Base-by-base conservation (phyloP, 2,797 vertebrate species). In the Notolabrus celidotus region DNA sequence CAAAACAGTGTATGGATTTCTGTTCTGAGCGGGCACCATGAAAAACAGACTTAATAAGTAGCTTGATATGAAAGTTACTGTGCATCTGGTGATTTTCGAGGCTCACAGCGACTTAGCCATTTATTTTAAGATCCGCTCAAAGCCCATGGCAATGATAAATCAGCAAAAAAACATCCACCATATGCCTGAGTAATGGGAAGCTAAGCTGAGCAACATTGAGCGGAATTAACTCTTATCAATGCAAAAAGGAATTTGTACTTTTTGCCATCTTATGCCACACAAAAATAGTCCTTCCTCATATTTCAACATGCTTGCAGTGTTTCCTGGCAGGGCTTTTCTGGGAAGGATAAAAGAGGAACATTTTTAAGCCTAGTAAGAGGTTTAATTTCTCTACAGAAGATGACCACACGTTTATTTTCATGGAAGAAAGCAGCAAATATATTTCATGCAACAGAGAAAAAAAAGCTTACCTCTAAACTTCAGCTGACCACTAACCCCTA, bases 51-150 rank as follows among this genome's bases (percentile, higher is more conserved):
- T 80, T 82, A 81, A 82, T 78, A 75, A 88, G 77, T 64, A 77
- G 85, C 76, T 86, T 78, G 77, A 79, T 71, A 29, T 73, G 62
- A 82, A 87, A 77, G 75, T 87, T 74, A 77, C 68, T 74, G 80
- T 82, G 70, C 79, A 86, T 74, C 73, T 82, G 88, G 39, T 79
- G 77, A 71, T 74, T 82, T 80, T 71, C 46, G 16, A 23, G 70
- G 60, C 80, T 83, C 57, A 29, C 62, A n/a, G 46, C 34, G 1
- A 75, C 84, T 87, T 63, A 59, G 56, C 52, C 58, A 56, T 85
- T 88, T 88, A 83, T 88, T 88, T 88, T 76, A 80, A 78, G 74
- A 87, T 62, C 68, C 0, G 3, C 50, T 71, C 60, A 80, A 77
- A 85, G 68, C 80, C 64, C 11, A 64, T 58, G 80, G 84, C 72